Evolutionary conservation across 2,888 invertebrate genomes (phyloP), one percentile per base, ranked within the genome.

Genomic region (Erebia palarica): DNA sequence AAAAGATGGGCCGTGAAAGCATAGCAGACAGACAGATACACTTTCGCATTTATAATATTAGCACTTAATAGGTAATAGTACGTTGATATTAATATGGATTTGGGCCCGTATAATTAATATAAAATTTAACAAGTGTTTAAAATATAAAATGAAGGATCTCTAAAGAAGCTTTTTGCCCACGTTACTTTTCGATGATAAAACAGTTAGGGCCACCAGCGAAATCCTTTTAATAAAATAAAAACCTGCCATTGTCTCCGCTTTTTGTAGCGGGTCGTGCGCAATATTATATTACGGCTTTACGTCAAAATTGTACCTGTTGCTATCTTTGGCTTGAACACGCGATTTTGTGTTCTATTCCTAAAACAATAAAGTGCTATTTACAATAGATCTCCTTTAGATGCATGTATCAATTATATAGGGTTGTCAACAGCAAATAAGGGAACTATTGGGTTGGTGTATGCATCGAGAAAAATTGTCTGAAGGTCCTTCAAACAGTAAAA

Each of bases 231-330:
- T 79, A 80, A 73, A 75, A 77, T 75, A 77, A 81, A 81, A 84
- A 82, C 78, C 76, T 36, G 65, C 74, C 77, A 83, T 87, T 86
- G 84, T 86, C 80, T 83, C 78, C 73, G 77, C 79, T 84, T 85
- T 88, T 87, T 85, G 78, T 80, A 79, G 60, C 75, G 77, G 78
- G 77, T 86, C 88, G 89, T 87, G 86, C 87, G 84, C 86, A 85
- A 85, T 88, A 89, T 90, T 84, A 81, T 82, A 84, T 90, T 90
- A 85, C 89, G 80, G 81, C 81, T 81, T 81, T 80, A 79, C 79
- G 78, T 80, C 80, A 83, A 80, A 83, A 60, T 69, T 69, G 70
- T 75, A 75, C 68, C 69, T 72, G 66, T 70, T 73, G 53, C 59
- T 69, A 65, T 18, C 36, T 14, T 44, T 18, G 2, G 3, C 2